Evolutionary conservation across 2,888 invertebrate species (phyloP), one percentile per base, ranked within the genome.

Genomic region (Pyrrhia umbra): DNA sequence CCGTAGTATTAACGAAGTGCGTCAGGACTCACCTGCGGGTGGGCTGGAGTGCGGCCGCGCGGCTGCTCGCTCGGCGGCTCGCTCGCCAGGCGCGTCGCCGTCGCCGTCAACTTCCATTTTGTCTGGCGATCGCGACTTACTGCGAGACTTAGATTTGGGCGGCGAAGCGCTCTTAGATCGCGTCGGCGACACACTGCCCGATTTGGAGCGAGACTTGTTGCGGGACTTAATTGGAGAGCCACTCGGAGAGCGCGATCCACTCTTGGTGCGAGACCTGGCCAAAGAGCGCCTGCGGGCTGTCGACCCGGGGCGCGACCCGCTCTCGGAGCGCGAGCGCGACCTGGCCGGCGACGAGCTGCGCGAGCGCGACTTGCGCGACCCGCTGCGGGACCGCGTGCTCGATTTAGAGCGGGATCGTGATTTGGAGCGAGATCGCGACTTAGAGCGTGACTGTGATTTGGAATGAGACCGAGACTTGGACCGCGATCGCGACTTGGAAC

Each of bases 51-150:
- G 73, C 2, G 81, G 76, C 37, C 2, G 74, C 52, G 75, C 80
- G 21, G n/a, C n/a, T n/a, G n/a, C n/a, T 55, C 77, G n/a, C 82
- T 84, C 2, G 45, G 45, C 2, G 64, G 73, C 63, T 75, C 77
- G 16, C 66, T 68, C 3, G 62, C 25, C 5, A n/a, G n/a, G n/a
- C n/a, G n/a, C 68, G 8, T 42, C 50, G 2, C 56, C 75, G 21
- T 74, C 80, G 20, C 56, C 80, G 10, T 85, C 88, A 2, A 83
- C 79, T 0, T 84, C 84, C 87, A 88, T 86, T 56, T 75, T 82
- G 37, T 81, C 82, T 0, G 89, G 83, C 6, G 79, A 80, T 3
- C 57, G 68, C 1, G 81, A 78, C 34, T 58, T 70, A 34, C 73
- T 75, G n/a, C 61, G 69, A 2, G 76, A 75, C 15, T 60, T 66